Evolutionary conservation across 1,140 invertebrate genomes (phyloP).

Genomic region (Phocides pigmalion): DNA sequence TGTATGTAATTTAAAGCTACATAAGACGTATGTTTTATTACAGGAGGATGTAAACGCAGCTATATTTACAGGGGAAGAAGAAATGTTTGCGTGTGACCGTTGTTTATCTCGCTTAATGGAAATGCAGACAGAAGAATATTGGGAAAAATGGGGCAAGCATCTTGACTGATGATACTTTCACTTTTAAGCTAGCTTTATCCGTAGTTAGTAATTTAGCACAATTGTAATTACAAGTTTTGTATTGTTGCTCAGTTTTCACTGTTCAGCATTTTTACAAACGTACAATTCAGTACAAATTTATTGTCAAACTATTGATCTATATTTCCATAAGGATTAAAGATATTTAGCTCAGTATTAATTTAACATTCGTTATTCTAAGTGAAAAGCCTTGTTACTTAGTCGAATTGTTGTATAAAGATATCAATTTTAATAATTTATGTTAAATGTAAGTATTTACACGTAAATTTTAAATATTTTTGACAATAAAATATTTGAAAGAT

Average conservation of each 20-base stretch:
- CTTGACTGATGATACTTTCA: slow-evolving; percentile 43
- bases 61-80: slow-evolving; percentile 98
- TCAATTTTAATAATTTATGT: background rate
- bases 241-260: too few relatives aligned
- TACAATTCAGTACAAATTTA: background rate
- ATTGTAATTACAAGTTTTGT: background rate
- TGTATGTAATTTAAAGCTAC: background rate
- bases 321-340: slow-evolving; percentile 12
- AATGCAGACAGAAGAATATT: slow-evolving; percentile 97
- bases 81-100: slow-evolving; percentile 97
- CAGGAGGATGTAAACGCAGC: slow-evolving; percentile 90
- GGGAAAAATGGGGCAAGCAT: slow-evolving; percentile 90
- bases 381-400: slow-evolving; percentile 29
- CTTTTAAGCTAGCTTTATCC: slow-evolving; percentile 3
- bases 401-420: background rate
- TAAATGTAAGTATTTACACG: background rate
- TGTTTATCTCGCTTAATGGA: slow-evolving; percentile 96
- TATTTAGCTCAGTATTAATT: slow-evolving; percentile 45
- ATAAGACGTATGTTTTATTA: slow-evolving; percentile 42
- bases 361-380: slow-evolving; percentile 31
- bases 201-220: background rate
- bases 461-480: slow-evolving; percentile 11
- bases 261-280: background rate
- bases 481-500: background rate
- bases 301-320: background rate